Base-by-base conservation (phyloP, 2,797 vertebrate genomes). In the Brotula barbata region DNA sequence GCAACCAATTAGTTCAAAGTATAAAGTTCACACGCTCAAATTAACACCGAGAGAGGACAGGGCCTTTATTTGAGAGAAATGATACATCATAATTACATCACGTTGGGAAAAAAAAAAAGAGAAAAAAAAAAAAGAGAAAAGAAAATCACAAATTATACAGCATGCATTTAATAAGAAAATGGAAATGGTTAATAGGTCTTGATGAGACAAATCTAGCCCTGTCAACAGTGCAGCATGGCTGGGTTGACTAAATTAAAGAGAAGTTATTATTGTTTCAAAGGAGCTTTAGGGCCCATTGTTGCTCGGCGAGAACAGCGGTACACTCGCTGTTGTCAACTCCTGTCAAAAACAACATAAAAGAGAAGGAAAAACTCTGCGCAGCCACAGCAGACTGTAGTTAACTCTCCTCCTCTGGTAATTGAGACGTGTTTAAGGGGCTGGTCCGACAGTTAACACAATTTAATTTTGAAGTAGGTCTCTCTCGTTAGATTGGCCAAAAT, bases 1-100 rank as follows among this genome's bases (percentile, higher is more conserved):
- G 87, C 85, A 88, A 88, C 88, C 89, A 91, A 91, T 91, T 90
- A 91, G 87, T 90, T 89, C 88, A 88, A 89, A 89, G 85, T 88
- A 88, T 88, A 89, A 88, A 91, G 90, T 87, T 91, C 87, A 90
- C 89, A 85, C 71, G 70, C 85, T 90, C 81, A 88, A 89, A 91
- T 89, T 87, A 89, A 89, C 85, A 89, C 85, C 79, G 74, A 72
- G 84, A 78, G 84, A 88, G 85, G 86, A 87, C 81, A 76, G 81
- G 79, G 82, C 82, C 86, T 87, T 86, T 87, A 87, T 91, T 88
- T 89, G 85, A 88, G 75, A 77, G 80, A 88, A 86, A 86, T 86
- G 88, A 89, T 89, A 87, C 81, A 87, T 85, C 84, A 86, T 89
- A 89, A 90, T 89, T 89, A 91, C 83, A 89, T 86, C 84, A 86